phyloP scores from a whole-genome alignment of 2,888 invertebrate species.

The Sarcophaga rosellei region DNA sequence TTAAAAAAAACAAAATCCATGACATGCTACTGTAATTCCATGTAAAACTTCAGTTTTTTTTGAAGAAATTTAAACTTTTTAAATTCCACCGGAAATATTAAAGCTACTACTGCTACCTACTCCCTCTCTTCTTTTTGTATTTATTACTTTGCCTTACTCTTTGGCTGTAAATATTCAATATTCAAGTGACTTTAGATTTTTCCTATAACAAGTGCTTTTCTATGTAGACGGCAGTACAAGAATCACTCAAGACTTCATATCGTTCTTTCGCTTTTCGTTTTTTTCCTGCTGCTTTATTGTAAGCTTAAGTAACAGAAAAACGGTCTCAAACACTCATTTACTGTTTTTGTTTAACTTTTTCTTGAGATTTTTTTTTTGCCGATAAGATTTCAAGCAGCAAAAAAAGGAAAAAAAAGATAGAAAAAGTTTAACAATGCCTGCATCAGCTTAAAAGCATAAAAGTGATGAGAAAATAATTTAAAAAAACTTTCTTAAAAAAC shows the following conservation, averaged over 20 bases:
- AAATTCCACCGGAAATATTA: too few species aligned
- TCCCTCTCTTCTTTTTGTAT: too few species aligned
- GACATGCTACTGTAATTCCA: too few species aligned
- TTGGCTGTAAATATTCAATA: too few species aligned
- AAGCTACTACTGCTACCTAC: too few species aligned
- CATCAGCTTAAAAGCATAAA: slow-evolving; percentile 44
- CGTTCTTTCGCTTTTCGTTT: background rate
- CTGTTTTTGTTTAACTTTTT: slow-evolving; percentile 5
- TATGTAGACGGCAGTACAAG: background rate
- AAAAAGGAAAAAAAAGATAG: slow-evolving; percentile 9
- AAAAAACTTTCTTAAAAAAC: slow-evolving; percentile 45
- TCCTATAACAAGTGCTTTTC: background rate
- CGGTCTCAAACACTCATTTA: background rate
- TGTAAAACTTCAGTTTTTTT: too few species aligned
- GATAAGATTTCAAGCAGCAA: background rate
- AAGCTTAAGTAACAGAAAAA: background rate
- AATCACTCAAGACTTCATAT: slow-evolving; percentile 27
- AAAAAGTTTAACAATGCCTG: slow-evolving; percentile 44
- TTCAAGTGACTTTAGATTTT: too few species aligned
- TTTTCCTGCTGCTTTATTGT: too few species aligned
- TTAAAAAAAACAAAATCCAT: too few species aligned
- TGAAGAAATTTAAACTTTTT: too few species aligned
- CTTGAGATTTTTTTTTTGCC: background rate
- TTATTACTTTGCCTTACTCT: too few species aligned
- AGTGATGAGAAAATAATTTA: slow-evolving; percentile 47